Evolutionary conservation across 2,113 vertebrate genomes (phyloP).

Genomic region (Ptychochromis oligacanthus): DNA sequence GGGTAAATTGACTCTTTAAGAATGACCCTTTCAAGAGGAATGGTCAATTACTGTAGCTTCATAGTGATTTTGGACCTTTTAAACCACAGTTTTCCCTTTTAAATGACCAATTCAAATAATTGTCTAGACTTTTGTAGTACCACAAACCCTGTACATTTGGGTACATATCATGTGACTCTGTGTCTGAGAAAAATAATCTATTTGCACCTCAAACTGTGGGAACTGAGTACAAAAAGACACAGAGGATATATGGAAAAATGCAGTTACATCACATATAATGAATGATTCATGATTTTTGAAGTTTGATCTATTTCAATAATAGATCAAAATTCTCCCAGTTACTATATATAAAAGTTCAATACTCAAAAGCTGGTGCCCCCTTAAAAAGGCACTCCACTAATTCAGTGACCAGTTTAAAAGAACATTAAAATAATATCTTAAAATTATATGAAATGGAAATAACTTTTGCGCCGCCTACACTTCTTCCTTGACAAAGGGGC

Average conservation of each 20-base stretch:
- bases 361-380: no score
- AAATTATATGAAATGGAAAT: no score
- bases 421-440: no score
- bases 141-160: not conserved
- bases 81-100: not conserved
- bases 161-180: not conserved
- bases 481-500: no score
- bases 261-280: not conserved
- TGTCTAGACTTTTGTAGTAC: not conserved
- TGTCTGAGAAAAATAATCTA: not conserved
- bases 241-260: not conserved
- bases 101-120: not conserved
- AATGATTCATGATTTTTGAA: no score
- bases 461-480: no score
- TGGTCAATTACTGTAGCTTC: not conserved
- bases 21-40: not conserved
- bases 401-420: no score
- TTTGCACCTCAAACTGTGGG: not conserved
- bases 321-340: no score
- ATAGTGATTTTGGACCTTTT: slow-evolving; percentile 16
- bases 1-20: not conserved
- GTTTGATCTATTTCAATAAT: no score
- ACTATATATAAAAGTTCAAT: no score
- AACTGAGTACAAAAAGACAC: not conserved
- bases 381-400: no score